These are phyloP conservation scores for Burhinus bistriatus DNA, from an alignment of 2,113 vertebrate species.

Conservation along the genomic window DNA sequence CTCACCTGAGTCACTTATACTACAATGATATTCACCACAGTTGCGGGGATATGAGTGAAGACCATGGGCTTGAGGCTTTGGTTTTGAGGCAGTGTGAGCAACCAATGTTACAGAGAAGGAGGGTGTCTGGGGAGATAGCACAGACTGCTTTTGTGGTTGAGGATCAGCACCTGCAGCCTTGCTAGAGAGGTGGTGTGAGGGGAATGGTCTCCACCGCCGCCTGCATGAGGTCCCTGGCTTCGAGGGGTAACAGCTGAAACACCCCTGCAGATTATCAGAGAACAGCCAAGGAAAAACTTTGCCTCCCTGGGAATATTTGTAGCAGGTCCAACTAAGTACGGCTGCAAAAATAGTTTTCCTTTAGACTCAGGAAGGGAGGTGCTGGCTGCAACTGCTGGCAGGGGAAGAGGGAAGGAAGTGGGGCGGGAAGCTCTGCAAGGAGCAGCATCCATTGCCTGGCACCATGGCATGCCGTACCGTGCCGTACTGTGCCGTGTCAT, in stretches of 20 bases:
- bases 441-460: not conserved
- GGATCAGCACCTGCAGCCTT: not conserved
- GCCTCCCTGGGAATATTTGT: not conserved
- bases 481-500: rapidly evolving
- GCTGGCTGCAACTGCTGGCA: constrained; percentile 11
- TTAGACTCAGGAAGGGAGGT: constrained; percentile 58
- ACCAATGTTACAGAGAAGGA: not conserved
- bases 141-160: not conserved
- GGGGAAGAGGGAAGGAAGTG: constrained; percentile 19
- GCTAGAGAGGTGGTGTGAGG: not conserved
- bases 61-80: not conserved
- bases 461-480: rapidly evolving
- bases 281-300: not conserved
- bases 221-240: not conserved
- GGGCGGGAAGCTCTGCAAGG: not conserved
- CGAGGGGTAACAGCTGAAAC: not conserved
- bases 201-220: not conserved
- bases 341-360: constrained; percentile 52
- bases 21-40: rapidly evolving
- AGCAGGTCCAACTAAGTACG: not conserved
- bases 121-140: not conserved
- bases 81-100: not conserved
- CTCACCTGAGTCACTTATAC: not conserved
- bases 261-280: not conserved
- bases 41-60: not conserved